These are phyloP conservation scores for Troides helena DNA, from an alignment of 2,888 invertebrate genomes.

Conservation along the genomic window DNA sequence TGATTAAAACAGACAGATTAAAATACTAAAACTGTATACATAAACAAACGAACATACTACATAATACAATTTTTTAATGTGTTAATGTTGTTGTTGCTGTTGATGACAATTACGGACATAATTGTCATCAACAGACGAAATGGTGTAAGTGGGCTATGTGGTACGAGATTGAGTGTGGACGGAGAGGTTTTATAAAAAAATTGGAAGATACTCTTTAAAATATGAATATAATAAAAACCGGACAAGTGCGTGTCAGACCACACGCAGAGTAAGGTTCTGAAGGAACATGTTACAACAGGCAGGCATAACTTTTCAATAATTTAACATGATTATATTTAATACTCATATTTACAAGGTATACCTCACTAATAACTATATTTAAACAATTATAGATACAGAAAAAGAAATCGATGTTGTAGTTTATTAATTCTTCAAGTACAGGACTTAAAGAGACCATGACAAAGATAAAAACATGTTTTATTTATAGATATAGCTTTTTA, in stretches of 20 bases:
- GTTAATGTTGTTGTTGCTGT: too few relatives aligned
- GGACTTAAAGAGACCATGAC: neutral
- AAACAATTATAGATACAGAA: neutral
- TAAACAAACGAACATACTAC: too few relatives aligned
- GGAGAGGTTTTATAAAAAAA: neutral
- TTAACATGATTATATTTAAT: too few relatives aligned
- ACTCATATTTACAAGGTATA: neutral
- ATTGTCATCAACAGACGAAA: too few relatives aligned
- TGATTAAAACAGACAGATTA: neutral
- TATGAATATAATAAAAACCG: neutral
- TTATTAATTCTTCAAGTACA: neutral
- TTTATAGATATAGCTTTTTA: neutral
- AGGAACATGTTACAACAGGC: neutral
- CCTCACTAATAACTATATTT: neutral
- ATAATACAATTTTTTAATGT: too few relatives aligned
- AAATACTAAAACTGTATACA: too few relatives aligned
- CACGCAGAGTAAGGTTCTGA: neutral
- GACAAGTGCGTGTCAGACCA: neutral
- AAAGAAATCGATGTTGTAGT: neutral
- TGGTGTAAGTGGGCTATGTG: too few relatives aligned
- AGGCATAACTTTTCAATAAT: neutral
- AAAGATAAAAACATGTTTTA: neutral
- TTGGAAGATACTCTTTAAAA: neutral
- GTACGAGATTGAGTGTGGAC: too few relatives aligned
- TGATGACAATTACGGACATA: too few relatives aligned